Conservation (phyloP, 2,113 vertebrate genomes). For the Thamnophis sirtalis region DNA sequence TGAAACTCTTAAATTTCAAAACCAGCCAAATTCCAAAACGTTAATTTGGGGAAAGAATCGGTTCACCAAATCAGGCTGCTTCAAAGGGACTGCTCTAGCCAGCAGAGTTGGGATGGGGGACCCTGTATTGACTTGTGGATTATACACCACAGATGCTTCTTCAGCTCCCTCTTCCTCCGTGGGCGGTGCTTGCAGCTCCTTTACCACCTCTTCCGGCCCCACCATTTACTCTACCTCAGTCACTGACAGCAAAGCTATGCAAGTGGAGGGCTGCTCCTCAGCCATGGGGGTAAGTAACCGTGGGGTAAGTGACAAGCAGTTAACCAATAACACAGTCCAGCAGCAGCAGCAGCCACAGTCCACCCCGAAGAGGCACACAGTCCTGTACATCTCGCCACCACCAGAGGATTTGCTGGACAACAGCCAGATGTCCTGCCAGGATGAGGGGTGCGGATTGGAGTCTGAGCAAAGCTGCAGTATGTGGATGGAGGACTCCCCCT, state of each 20-base stretch:
- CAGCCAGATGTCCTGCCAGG: conserved; percentile 96
- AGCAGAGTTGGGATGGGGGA: conserved; percentile 71
- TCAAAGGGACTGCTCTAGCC: conserved; percentile 92
- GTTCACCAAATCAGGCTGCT: conserved; percentile 67
- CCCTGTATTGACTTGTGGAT: conserved; percentile 88
- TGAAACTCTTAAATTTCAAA: conserved; percentile 68
- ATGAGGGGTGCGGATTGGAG: conserved; percentile 83
- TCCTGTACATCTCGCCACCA: conserved; percentile 96
- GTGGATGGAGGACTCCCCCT: conserved; percentile 97
- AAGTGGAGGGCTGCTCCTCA: conserved; percentile 82
- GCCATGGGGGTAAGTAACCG: conserved; percentile 85
- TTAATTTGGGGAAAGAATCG: conserved; percentile 71
- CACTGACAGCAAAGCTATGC: conserved; percentile 85
- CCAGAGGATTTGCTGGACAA: conserved; percentile 96
- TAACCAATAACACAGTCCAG: conserved; percentile 74
- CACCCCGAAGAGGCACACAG: conserved; percentile 88
- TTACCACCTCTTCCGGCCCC: conserved; percentile 94
- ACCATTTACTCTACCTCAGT: conserved; percentile 88
- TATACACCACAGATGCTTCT: conserved; percentile 97
- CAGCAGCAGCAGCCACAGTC: conserved; percentile 71
- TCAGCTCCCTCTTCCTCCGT: conserved; percentile 94
- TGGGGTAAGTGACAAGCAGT: conserved; percentile 84
- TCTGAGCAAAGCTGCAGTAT: conserved; percentile 98
- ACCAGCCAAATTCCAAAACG: conserved; percentile 73
- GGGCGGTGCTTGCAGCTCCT: conserved; percentile 98